A percentile compares a stretch with the other conserved stretches of the same genome.
phyloP scores from a whole-genome alignment of 2,888 invertebrate genomes.

The Trisateles emortualis region DNA sequence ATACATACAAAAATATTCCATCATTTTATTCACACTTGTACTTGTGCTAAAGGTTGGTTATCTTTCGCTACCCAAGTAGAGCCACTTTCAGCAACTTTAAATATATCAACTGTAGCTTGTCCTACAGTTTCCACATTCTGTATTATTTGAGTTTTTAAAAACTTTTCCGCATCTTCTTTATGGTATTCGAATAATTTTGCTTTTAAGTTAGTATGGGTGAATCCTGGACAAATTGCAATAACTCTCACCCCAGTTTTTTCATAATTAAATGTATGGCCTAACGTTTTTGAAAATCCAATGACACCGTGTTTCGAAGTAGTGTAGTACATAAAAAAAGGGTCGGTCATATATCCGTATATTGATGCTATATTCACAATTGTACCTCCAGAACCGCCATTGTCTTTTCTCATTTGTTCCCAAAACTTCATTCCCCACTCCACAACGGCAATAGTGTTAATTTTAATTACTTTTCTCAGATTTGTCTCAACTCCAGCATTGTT shows the following conservation, averaged over 20 bases:
- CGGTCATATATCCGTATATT: conserved; percentile 71
- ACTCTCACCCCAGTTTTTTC: conserved; percentile 76
- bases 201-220: conserved; percentile 64
- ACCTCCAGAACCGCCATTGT: conserved; percentile 85
- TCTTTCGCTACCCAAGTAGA: conserved; percentile 30
- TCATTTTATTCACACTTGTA: not conserved
- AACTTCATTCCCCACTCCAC: conserved; percentile 75
- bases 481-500: conserved; percentile 74
- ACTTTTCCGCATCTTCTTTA: conserved; percentile 19
- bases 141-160: conserved; percentile 34
- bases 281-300: conserved; percentile 74
- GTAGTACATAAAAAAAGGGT: conserved; percentile 31
- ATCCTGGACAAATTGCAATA: conserved; percentile 79
- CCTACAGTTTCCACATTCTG: conserved; percentile 44
- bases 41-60: conserved; percentile 16
- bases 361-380: conserved; percentile 88
- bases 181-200: conserved; percentile 17
- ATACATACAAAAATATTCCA: too few species aligned
- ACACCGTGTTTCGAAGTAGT: conserved; percentile 68
- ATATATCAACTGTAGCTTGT: conserved; percentile 28
- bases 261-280: conserved; percentile 71
- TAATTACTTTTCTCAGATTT: conserved; percentile 43
- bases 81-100: conserved; percentile 33
- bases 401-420: conserved; percentile 83
- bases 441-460: conserved; percentile 61